Evolutionary conservation across 2,113 vertebrate species (phyloP).

Genomic region (Barbus barbus): DNA sequence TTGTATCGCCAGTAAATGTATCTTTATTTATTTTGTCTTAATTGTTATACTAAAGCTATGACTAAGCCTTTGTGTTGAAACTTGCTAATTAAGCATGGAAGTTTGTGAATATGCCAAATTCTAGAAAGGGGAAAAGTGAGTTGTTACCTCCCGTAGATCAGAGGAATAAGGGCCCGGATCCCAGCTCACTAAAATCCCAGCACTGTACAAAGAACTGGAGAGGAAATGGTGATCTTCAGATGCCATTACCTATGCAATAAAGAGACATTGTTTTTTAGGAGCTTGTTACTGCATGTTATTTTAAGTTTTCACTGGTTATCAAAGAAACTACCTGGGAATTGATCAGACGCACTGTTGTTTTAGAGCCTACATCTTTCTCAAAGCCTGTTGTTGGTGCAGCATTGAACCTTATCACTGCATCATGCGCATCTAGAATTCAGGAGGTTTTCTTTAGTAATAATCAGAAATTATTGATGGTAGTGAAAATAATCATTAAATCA

Average conservation of each 20-base stretch:
- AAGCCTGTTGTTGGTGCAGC: constrained; percentile 73
- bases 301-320: background rate
- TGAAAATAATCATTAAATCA: too few relatives aligned
- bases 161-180: constrained; percentile 79
- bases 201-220: constrained; percentile 77
- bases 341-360: constrained; percentile 78
- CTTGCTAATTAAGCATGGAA: background rate
- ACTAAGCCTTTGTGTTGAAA: background rate
- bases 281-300: background rate
- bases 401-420: constrained; percentile 79
- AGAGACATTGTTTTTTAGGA: background rate
- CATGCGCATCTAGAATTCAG: constrained; percentile 71
- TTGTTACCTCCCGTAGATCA: constrained; percentile 73
- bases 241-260: constrained; percentile 73
- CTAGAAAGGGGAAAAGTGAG: background rate
- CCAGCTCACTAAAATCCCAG: constrained; percentile 78
- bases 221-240: constrained; percentile 77
- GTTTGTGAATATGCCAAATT: background rate
- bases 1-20: too few relatives aligned
- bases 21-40: too few relatives aligned
- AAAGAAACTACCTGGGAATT: constrained; percentile 74
- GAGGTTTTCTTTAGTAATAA: background rate
- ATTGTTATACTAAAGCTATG: background rate
- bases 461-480: too few relatives aligned
- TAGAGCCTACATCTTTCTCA: constrained; percentile 77